A percentile compares a stretch with the other conserved stretches of the same genome.
phyloP scores from a whole-genome alignment of 2,797 vertebrate genomes.

The Lacerta agilis region DNA sequence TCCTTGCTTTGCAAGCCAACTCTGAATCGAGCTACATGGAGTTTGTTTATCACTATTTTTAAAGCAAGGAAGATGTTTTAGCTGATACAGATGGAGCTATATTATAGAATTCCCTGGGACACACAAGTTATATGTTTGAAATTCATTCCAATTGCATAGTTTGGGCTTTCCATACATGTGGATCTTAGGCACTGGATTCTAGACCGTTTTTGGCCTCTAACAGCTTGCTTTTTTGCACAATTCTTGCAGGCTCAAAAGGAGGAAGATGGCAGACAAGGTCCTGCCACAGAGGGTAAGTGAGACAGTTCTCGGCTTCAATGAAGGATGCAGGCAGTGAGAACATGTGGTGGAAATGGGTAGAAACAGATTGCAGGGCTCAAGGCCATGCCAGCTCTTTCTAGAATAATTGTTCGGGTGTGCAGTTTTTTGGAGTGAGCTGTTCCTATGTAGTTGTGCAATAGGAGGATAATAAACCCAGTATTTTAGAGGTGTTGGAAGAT shows the following conservation, averaged over 20 bases:
- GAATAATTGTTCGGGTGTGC: neutral
- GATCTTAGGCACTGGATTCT: neutral
- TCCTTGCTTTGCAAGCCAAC: neutral
- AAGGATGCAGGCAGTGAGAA: accelerated
- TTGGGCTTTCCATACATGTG: neutral
- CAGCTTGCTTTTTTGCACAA: neutral
- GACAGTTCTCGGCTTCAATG: slow-evolving; percentile 27
- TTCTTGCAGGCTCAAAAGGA: slow-evolving; percentile 88
- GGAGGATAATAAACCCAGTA: neutral
- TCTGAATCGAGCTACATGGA: neutral
- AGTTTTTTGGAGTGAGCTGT: neutral
- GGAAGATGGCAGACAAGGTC: slow-evolving; percentile 99
- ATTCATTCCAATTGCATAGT: neutral
- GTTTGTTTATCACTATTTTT: neutral
- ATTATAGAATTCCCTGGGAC: neutral
- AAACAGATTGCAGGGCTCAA: neutral
- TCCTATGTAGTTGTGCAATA: neutral
- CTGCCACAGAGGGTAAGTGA: slow-evolving; percentile 92
- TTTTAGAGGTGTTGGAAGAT: neutral
- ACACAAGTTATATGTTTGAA: neutral
- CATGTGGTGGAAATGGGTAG: neutral
- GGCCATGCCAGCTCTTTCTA: neutral
- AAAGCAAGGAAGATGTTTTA: neutral
- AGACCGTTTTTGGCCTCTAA: neutral
- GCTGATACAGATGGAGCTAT: neutral